Conservation (phyloP, 1,140 invertebrate genomes). For the Eciton burchellii region DNA sequence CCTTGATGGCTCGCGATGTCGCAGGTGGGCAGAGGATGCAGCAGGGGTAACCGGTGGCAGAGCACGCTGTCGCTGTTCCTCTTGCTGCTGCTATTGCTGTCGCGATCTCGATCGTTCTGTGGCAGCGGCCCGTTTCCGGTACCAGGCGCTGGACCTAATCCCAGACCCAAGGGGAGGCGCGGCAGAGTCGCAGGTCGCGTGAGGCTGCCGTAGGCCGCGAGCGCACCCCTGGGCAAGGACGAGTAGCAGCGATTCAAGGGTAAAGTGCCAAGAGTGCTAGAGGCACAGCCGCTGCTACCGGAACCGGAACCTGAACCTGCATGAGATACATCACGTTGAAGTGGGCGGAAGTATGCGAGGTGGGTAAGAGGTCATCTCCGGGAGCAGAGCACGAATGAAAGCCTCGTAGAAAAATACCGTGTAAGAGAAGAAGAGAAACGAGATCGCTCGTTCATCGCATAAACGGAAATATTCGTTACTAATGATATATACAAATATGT, state of each 20-base stretch:
- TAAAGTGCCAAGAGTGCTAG: conserved; percentile 80
- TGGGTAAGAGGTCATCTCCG: too few relatives aligned
- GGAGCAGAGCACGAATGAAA: too few relatives aligned
- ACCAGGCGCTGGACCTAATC: conserved; percentile 73
- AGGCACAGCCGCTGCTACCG: conserved; percentile 83
- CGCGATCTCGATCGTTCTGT: conserved; percentile 76
- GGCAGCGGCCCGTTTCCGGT: conserved; percentile 73
- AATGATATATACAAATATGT: too few relatives aligned
- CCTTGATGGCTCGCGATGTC: conserved; percentile 84
- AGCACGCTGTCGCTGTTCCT: conserved; percentile 86
- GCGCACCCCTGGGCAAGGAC: conserved; percentile 83
- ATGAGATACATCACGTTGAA: not conserved
- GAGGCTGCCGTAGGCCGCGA: conserved; percentile 81
- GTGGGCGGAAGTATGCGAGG: too few relatives aligned
- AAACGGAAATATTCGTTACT: conserved; percentile 11
- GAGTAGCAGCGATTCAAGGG: conserved; percentile 83
- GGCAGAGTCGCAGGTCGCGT: conserved; percentile 84
- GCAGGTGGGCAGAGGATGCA: conserved; percentile 85
- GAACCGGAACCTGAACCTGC: conserved; percentile 83
- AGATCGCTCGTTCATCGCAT: too few relatives aligned
- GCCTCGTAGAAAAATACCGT: too few relatives aligned
- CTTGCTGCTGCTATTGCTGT: conserved; percentile 84
- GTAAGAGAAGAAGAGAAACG: too few relatives aligned
- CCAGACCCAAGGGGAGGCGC: conserved; percentile 82
- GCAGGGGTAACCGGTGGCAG: conserved; percentile 85